Evolutionary conservation across 2,888 invertebrate genomes (phyloP).

Genomic region (Drymonia ruficornis): DNA sequence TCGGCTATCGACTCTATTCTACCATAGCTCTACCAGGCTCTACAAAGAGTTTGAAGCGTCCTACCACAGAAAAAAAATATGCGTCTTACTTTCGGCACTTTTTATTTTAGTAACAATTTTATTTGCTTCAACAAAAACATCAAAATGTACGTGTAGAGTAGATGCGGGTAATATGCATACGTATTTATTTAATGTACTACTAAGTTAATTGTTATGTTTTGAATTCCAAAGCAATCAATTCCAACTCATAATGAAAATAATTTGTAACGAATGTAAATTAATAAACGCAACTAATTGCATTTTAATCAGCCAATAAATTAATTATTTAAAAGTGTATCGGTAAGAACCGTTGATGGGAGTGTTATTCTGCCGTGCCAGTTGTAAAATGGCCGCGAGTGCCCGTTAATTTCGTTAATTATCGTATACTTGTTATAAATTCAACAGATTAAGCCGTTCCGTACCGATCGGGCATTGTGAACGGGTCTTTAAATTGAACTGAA

Average conservation of each 20-base stretch:
- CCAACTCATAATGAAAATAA: constrained; percentile 6
- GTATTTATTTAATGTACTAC: not conserved
- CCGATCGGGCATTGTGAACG: constrained; percentile 7
- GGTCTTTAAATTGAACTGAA: not conserved
- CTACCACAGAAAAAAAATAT: too few species aligned
- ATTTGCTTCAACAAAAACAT: too few species aligned
- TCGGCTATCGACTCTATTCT: not conserved
- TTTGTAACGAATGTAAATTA: constrained; percentile 33
- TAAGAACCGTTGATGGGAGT: constrained; percentile 50
- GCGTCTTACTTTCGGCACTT: too few species aligned
- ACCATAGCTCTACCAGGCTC: too few species aligned
- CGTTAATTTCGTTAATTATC: constrained; percentile 72
- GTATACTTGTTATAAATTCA: constrained; percentile 70
- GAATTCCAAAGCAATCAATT: not conserved
- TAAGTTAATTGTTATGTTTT: not conserved
- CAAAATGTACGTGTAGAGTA: too few species aligned
- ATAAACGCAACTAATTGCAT: constrained; percentile 61
- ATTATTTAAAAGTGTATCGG: constrained; percentile 78
- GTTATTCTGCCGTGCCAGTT: constrained; percentile 53
- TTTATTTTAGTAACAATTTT: too few species aligned
- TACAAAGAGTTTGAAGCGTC: not conserved
- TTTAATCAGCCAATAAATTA: constrained; percentile 77
- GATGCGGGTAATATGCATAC: too few species aligned
- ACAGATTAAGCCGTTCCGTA: constrained; percentile 55
- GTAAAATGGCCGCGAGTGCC: constrained; percentile 58